Base-by-base conservation (phyloP, 2,888 invertebrate genomes). In the Leptinotarsa peninsularis region DNA sequence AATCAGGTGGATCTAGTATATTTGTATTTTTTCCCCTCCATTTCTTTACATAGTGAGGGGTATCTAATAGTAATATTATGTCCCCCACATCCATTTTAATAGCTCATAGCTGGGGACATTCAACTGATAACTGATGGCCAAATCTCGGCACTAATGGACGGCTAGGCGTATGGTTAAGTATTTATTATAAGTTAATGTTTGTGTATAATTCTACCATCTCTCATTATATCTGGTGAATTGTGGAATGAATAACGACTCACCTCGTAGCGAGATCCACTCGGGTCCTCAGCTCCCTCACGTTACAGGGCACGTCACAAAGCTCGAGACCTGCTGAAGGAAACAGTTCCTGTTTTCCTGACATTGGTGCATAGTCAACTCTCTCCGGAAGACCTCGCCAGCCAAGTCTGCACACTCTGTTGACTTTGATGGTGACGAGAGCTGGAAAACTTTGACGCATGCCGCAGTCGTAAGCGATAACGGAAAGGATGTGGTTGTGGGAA, bases 381-480 rank as follows among this genome's bases (percentile, higher is more conserved):
- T 95, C 95, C 0, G 95, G 94, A 66, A 96, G 91, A 27, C 94
- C 96, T 27, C 88, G 78, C 89, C 89, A 89, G 23, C 89, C 89
- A 70, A 88, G 80, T 87, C 91, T 83, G 80, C 91, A 91, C 13
- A 91, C 90, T 66, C 90, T 87, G 84, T 90, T 90, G 63, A 89
- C 89, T 88, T 97, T 96, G 88, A 99, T 95, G 85, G 98, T 99
- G 84, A 99, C 97, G 93, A 98, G 95, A 69, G 97, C 96, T 0
- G 98, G 97, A 60, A 95, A 92, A 0, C 98, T 98, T 87, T 94
- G 94, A 87, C 96, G 94, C 95, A 97, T 97, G 67, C 98, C 98
- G 88, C 99, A 99, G 89, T 99, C 99, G 87, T 96, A 97, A 2
- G 99, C 99, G 77, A 98, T 96, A 77, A 99, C 97, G 50, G 97